A percentile compares a stretch with the other conserved stretches of the same genome.
phyloP scores from a whole-genome alignment of 2,888 invertebrate genomes.

The Lordiphosa fenestrarum region DNA sequence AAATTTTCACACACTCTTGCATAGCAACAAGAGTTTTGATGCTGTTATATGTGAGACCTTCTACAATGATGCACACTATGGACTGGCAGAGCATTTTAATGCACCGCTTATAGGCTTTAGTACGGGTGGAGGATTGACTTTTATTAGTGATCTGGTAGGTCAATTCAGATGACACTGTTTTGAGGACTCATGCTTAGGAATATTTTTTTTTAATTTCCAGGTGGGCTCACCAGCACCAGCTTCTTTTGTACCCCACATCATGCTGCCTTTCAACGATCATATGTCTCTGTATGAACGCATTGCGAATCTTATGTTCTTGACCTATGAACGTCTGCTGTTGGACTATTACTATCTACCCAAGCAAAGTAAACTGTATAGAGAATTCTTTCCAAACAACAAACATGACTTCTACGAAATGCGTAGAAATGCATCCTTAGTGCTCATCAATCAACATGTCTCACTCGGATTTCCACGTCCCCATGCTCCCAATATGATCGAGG shows the following conservation, averaged over 20 bases:
- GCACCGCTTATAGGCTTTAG: conserved; percentile 55
- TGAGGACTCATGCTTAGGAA: not conserved
- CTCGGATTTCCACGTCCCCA: conserved; percentile 75
- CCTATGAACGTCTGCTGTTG: conserved; percentile 47
- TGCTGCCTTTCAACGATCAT: conserved; percentile 63
- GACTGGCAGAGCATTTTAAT: conserved; percentile 59
- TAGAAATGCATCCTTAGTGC: conserved; percentile 69
- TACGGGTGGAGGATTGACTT: conserved; percentile 36
- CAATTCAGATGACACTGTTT: not conserved
- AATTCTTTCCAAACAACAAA: conserved; percentile 53
- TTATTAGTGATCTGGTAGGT: conserved; percentile 37
- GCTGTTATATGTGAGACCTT: conserved; percentile 75
- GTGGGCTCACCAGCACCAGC: conserved; percentile 63
- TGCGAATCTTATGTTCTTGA: conserved; percentile 60
- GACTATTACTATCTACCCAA: conserved; percentile 60
- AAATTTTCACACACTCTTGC: conserved; percentile 24
- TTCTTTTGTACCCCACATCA: conserved; percentile 67
- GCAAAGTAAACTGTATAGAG: conserved; percentile 45
- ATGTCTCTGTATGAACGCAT: conserved; percentile 76
- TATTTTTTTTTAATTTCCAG: conserved; percentile 32
- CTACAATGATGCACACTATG: conserved; percentile 73
- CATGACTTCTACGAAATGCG: conserved; percentile 59
- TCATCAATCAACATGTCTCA: conserved; percentile 77
- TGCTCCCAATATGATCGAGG: conserved; percentile 78
- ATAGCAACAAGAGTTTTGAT: conserved; percentile 53